A percentile compares a stretch with the other conserved stretches of the same genome.
phyloP scores from a whole-genome alignment of 2,797 vertebrate species.

The Salmo trutta region DNA sequence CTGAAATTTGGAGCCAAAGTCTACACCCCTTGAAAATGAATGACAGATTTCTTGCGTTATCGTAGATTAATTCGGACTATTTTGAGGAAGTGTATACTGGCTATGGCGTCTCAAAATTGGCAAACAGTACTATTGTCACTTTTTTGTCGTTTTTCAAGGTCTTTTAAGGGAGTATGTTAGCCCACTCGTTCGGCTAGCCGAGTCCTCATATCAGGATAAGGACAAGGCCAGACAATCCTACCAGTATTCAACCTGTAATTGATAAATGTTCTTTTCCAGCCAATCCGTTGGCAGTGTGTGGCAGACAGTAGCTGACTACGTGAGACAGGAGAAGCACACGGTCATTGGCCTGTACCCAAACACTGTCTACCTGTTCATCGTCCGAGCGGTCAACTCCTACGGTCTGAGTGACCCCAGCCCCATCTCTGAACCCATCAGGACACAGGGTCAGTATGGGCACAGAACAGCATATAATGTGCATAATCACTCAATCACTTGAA shows the following conservation, averaged over 20 bases:
- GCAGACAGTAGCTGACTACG: slow-evolving; percentile 88
- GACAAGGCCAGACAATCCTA: not conserved
- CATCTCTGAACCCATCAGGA: slow-evolving; percentile 88
- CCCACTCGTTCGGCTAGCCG: no score
- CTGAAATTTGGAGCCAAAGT: no score
- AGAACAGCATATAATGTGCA: not conserved
- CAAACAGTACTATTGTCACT: no score
- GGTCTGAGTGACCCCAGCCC: slow-evolving; percentile 94
- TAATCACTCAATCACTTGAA: not conserved
- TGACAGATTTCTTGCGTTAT: no score
- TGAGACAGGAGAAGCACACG: slow-evolving; percentile 87
- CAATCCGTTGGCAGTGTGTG: slow-evolving; percentile 88
- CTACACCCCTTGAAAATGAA: no score
- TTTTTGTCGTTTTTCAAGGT: no score
- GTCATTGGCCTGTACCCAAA: slow-evolving; percentile 84
- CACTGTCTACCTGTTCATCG: slow-evolving; percentile 91
- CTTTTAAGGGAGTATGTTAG: no score
- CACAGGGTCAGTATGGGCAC: slow-evolving; percentile 79
- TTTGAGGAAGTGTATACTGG: no score
- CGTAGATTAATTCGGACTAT: no score
- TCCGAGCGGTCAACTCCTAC: slow-evolving; percentile 85
- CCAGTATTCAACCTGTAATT: not conserved
- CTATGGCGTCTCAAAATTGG: no score
- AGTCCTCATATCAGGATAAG: not conserved
- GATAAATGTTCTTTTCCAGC: slow-evolving; percentile 62